Percentiles rank a stretch among this genome's conserved stretches.
phyloP scores from a whole-genome alignment of 2,888 invertebrate species.

The Eurois occulta region DNA sequence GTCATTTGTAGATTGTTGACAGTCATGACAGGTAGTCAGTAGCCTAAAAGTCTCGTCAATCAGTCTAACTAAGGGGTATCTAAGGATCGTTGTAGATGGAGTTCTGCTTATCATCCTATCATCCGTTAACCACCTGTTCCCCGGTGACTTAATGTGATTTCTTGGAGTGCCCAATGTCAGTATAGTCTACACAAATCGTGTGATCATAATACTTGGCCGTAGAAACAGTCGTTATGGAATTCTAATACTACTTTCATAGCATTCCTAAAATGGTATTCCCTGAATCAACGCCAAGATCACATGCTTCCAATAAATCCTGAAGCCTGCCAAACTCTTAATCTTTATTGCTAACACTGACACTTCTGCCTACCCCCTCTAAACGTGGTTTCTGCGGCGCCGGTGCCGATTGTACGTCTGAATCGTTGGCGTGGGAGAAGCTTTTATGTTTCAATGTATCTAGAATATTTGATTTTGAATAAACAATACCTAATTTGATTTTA shows the following conservation, averaged over 20 bases:
- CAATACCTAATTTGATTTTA: too few species aligned
- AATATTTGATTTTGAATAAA: background rate
- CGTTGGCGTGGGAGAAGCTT: slow-evolving; percentile 34
- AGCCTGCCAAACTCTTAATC: slow-evolving; percentile 45
- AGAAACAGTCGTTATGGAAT: background rate
- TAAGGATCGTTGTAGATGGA: too few species aligned
- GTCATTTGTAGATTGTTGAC: too few species aligned
- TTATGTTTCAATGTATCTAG: slow-evolving; percentile 24
- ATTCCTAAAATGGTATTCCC: slow-evolving; percentile 22
- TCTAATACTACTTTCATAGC: background rate
- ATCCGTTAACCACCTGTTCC: too few species aligned
- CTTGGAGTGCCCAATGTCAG: background rate
- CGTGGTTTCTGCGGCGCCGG: slow-evolving; percentile 41
- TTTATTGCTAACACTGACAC: slow-evolving; percentile 40
- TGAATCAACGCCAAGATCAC: slow-evolving; percentile 25
- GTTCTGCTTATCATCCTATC: too few species aligned
- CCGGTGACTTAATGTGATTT: background rate
- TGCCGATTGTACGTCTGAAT: slow-evolving; percentile 46
- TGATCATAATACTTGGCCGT: background rate
- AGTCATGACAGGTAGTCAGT: too few species aligned
- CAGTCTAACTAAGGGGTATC: too few species aligned
- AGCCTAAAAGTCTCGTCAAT: too few species aligned
- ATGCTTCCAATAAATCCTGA: slow-evolving; percentile 22
- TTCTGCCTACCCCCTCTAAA: slow-evolving; percentile 25
- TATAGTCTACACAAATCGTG: too few species aligned